Conservation (phyloP, 2,113 vertebrate genomes). For the Craseonycteris thonglongyai region DNA sequence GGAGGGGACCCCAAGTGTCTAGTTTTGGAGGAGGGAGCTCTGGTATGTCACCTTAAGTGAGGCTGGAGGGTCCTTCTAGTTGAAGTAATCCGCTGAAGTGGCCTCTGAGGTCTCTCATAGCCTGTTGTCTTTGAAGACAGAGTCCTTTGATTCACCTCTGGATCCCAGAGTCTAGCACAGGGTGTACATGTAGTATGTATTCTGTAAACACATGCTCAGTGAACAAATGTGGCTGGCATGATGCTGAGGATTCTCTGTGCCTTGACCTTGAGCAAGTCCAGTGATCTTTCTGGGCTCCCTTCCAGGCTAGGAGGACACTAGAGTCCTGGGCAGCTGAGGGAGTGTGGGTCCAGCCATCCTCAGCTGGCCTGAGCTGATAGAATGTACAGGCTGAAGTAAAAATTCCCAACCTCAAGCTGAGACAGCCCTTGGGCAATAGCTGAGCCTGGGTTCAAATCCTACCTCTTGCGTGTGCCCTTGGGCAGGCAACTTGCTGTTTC, state of each 20-base stretch:
- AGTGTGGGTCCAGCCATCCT: background rate
- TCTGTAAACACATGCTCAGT: rapidly evolving
- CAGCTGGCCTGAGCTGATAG: background rate
- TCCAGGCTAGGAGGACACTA: rapidly evolving
- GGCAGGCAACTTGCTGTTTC: background rate
- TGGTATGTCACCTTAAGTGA: background rate
- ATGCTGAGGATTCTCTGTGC: rapidly evolving
- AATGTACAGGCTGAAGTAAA: background rate
- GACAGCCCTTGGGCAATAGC: rapidly evolving
- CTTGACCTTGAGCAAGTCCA: no score
- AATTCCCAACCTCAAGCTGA: background rate
- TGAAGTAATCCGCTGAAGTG: background rate
- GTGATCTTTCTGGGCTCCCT: background rate
- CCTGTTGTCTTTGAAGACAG: background rate
- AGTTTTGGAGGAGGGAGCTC: background rate
- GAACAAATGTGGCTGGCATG: rapidly evolving
- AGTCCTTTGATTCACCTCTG: background rate
- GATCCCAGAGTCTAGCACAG: background rate
- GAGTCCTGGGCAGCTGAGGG: background rate
- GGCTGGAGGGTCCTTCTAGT: background rate
- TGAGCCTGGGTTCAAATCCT: background rate
- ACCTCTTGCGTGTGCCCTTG: background rate
- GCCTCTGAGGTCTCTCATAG: background rate
- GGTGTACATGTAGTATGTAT: rapidly evolving
- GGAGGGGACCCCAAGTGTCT: background rate